These are phyloP conservation scores for Lochmaea capreae DNA, from an alignment of 2,888 invertebrate species.

Conservation along the genomic window DNA sequence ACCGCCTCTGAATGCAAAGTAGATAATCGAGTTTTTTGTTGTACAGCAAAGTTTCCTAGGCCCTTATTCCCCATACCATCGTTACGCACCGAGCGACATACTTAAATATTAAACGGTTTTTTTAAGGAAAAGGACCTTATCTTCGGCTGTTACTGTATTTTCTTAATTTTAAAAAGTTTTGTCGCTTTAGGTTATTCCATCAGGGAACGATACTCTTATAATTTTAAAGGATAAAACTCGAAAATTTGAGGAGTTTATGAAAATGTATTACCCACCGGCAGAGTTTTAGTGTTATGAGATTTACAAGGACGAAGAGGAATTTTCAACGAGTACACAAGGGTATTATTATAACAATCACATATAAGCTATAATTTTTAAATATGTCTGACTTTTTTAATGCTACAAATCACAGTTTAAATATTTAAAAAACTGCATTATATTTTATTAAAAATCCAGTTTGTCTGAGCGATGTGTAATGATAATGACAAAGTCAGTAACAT, in stretches of 20 bases:
- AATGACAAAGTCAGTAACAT: conserved; percentile 8
- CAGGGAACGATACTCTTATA: conserved; percentile 39
- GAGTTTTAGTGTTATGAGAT: conserved; percentile 9
- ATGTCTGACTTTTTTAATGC: no score
- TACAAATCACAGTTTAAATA: not conserved
- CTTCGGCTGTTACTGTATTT: conserved; percentile 46
- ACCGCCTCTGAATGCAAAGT: conserved; percentile 16
- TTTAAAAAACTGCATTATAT: no score
- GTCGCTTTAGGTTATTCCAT: conserved; percentile 35
- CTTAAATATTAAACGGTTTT: conserved; percentile 63
- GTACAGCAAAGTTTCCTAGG: conserved; percentile 43
- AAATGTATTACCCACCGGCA: conserved; percentile 18
- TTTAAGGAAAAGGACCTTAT: conserved; percentile 47
- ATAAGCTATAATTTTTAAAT: no score
- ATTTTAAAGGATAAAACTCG: conserved; percentile 31
- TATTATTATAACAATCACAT: no score
- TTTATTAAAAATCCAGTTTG: not conserved
- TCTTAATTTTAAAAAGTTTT: conserved; percentile 44
- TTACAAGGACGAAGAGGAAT: not conserved
- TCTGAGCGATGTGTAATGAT: not conserved
- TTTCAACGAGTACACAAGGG: no score
- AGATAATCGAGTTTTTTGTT: conserved; percentile 33
- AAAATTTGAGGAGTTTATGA: conserved; percentile 21
- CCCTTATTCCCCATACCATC: conserved; percentile 60
- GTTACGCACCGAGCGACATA: conserved; percentile 62